Evolutionary conservation across 2,888 invertebrate genomes (phyloP), one percentile per base, ranked within the genome.

Genomic region (Epinotia nisella): DNA sequence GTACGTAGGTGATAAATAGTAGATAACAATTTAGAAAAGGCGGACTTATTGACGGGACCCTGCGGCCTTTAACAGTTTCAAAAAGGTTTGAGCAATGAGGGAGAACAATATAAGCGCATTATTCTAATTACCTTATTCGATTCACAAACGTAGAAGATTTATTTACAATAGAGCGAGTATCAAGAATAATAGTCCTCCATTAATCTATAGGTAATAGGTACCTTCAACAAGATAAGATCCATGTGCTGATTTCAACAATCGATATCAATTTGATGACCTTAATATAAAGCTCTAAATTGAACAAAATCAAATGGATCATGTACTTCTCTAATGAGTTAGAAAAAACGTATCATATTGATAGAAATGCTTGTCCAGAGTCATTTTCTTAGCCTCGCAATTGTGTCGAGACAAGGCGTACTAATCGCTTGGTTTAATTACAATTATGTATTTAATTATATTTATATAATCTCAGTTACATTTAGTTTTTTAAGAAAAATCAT

Each of bases 121-220:
- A 55, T 24, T 67, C 59, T 58, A 74, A 74, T 68, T 78, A 64
- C 19, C 78, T 82, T 81, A 56, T 70, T 75, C 75, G 74, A 76
- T 82, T 80, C 81, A 82, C 80, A 83, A 78, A 81, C 80, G 78
- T 77, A 85, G 87, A 86, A 87, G 85, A 83, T 76, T 70, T 90
- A 90, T 91, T 83, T 90, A 92, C 91, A 92, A 90, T 85, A 91
- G 90, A 81, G 78, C 79, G 80, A 85, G 89, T 93, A 92, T 92
- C 92, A 93, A 93, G 91, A 93, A 91, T 93, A 92, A 77, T 77
- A 76, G 79, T 81, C 84, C 81, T 85, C 83, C 82, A 80, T 85
- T 80, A 75, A 75, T 17, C 64, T 53, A 64, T 19, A 55, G 64
- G 51, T 64, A 53, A 64, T 19, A 55, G 64, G 51, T 64, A 53